Base-by-base conservation (phyloP, 2,888 invertebrate species). In the Hirtodrosophila trivittata region DNA sequence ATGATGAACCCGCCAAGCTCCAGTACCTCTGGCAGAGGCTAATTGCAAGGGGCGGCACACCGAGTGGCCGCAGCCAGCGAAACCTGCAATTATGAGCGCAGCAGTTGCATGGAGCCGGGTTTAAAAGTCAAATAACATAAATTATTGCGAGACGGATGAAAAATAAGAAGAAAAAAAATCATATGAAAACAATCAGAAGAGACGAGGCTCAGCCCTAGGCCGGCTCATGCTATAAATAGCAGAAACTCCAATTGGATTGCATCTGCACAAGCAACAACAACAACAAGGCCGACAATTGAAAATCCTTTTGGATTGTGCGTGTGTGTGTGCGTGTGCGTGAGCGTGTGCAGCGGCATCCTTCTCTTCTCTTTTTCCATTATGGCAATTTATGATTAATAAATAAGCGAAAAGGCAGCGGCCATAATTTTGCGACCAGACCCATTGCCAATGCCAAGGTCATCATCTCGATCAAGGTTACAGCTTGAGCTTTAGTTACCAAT, bases 101-200 rank as follows among this genome's bases (percentile, higher is more conserved):
- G 47, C 50, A 30, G 46, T 16, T 26, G 41, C 64, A 43, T 13
- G 39, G 38, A 54, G 50, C 25, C 18, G 51, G 56, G 75, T 54
- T 60, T 66, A 62, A 82, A 86, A 86, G 69, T 69, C 66, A 80
- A 80, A 86, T 80, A 86, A 86, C 86, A 80, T 85, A 80, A 80
- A 80, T 80, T 80, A 80, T 62, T 60, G 68, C 55, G 66, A 64
- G 81, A 50, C 66, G 66, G 59, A 67, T 54, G 49, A 42, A 49
- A 41, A n/a, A n/a, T n/a, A n/a, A 16, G 1, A 28, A 1, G 5
- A 7, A 28, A 9, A 28, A 9, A 28, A 66, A 77, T 81, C 74
- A 62, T 46, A 62, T 69, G 66, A 58, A 68, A 68, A 52, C 73
- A 77, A 77, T 75, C 72, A 74, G 63, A 41, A 14, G 55, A 47